Conservation (phyloP, 2,888 invertebrate genomes). For the Drosophila seclusa region DNA sequence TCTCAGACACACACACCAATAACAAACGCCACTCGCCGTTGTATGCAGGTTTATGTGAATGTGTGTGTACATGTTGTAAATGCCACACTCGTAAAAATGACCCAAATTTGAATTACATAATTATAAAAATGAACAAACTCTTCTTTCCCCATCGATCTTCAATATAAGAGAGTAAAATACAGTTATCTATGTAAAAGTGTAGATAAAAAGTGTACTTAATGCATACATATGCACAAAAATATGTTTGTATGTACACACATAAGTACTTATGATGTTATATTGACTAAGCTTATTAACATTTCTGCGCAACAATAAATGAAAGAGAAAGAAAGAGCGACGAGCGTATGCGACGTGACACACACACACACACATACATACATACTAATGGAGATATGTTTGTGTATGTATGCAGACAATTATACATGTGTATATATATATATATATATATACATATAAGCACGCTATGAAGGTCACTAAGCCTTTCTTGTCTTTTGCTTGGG, state of each 20-base stretch:
- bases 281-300: slow-evolving; percentile 58
- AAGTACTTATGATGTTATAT: slow-evolving; percentile 33
- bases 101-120: slow-evolving; percentile 78
- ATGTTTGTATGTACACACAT: slow-evolving; percentile 9
- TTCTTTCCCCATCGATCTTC: slow-evolving; percentile 67
- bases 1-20: slow-evolving; percentile 54
- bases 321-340: slow-evolving; percentile 61
- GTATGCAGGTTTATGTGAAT: slow-evolving; percentile 19
- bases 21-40: slow-evolving; percentile 42
- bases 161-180: slow-evolving; percentile 52
- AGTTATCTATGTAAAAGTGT: slow-evolving; percentile 13
- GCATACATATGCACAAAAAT: slow-evolving; percentile 12
- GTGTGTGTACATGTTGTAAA: slow-evolving; percentile 58
- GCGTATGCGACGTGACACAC: slow-evolving; percentile 28
- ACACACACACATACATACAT: slow-evolving; percentile 16
- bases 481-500: slow-evolving; percentile 73
- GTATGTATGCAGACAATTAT: slow-evolving; percentile 13
- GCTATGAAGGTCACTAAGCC: slow-evolving; percentile 78
- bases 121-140: slow-evolving; percentile 57
- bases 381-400: slow-evolving; percentile 26
- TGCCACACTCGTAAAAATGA: slow-evolving; percentile 76
- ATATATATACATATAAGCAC: slow-evolving; percentile 57
- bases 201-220: slow-evolving; percentile 13
- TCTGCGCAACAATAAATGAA: slow-evolving; percentile 66
- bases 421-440: background rate